Evolutionary conservation across 2,113 vertebrate species (phyloP).

Genomic region (Cyanocitta stelleri): DNA sequence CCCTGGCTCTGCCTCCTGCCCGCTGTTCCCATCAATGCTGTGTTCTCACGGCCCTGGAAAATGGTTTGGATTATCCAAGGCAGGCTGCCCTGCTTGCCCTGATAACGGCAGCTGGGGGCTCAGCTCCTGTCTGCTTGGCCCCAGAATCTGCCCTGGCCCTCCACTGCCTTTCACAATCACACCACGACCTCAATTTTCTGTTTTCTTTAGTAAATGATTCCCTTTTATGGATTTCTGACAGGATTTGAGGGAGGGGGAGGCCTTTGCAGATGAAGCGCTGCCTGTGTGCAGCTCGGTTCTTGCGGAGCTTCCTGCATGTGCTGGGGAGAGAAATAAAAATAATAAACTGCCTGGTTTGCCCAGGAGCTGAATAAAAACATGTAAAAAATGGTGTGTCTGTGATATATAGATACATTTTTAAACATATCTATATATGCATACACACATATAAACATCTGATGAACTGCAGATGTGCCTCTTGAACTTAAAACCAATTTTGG

Average conservation of each 20-base stretch:
- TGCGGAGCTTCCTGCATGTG: neutral
- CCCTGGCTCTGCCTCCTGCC: neutral
- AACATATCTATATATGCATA: neutral
- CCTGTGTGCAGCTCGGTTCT: neutral
- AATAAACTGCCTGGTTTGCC: neutral
- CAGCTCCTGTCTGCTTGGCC: neutral
- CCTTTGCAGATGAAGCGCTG: neutral
- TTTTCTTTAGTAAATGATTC: neutral
- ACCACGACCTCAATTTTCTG: neutral
- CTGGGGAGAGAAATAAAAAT: neutral
- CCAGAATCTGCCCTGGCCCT: neutral
- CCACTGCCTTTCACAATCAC: neutral
- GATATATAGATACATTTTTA: neutral
- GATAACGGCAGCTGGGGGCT: neutral
- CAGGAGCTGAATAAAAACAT: neutral
- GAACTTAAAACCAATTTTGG: neutral
- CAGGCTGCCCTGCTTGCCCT: neutral
- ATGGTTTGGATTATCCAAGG: neutral
- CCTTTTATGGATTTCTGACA: neutral
- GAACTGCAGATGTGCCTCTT: neutral
- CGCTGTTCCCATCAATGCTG: neutral
- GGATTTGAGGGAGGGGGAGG: neutral
- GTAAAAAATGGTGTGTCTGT: neutral
- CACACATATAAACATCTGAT: neutral
- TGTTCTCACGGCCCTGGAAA: neutral